Percentiles rank a stretch among this genome's conserved stretches.
Evolutionary conservation across 1,140 invertebrate genomes (phyloP).

Genomic region (Drosophila nannoptera): DNA sequence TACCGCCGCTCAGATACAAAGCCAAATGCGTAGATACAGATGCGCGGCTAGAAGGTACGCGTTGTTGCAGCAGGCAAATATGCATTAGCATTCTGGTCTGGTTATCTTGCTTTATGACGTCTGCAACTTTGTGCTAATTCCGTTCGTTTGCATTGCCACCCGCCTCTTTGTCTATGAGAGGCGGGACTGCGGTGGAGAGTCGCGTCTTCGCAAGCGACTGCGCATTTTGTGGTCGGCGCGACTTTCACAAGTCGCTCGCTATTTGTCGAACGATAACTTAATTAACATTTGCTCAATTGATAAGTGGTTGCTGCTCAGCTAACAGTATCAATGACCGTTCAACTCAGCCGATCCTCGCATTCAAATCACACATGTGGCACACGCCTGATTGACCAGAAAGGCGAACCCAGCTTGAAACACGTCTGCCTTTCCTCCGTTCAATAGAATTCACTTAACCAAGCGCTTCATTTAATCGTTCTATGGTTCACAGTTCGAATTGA

Average conservation of each 20-base stretch:
- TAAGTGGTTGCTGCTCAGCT: conserved; percentile 14
- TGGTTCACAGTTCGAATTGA: conserved; percentile 46
- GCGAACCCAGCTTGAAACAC: conserved; percentile 4
- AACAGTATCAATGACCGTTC: conserved; percentile 32
- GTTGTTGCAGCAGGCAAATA: conserved; percentile 30
- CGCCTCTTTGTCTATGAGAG: background rate
- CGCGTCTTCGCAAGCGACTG: conserved; percentile 24
- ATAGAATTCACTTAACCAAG: conserved; percentile 54
- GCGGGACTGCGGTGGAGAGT: conserved; percentile 23
- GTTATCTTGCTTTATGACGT: conserved; percentile 54
- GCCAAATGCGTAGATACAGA: conserved; percentile 7
- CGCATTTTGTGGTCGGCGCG: conserved; percentile 45
- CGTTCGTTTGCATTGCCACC: conserved; percentile 22
- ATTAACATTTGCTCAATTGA: conserved; percentile 37
- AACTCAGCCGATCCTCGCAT: background rate
- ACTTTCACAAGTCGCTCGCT: conserved; percentile 29
- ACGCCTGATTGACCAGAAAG: conserved; percentile 42
- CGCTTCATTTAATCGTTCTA: conserved; percentile 40
- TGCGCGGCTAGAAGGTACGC: conserved; percentile 13
- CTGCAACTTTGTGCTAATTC: conserved; percentile 29
- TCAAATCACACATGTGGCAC: conserved; percentile 34
- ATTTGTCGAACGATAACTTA: conserved; percentile 45
- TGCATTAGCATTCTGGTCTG: conserved; percentile 12
- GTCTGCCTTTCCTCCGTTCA: conserved; percentile 28
- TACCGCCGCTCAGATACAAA: background rate